Base-by-base conservation (phyloP, 2,113 vertebrate species). In the Channa argus region DNA sequence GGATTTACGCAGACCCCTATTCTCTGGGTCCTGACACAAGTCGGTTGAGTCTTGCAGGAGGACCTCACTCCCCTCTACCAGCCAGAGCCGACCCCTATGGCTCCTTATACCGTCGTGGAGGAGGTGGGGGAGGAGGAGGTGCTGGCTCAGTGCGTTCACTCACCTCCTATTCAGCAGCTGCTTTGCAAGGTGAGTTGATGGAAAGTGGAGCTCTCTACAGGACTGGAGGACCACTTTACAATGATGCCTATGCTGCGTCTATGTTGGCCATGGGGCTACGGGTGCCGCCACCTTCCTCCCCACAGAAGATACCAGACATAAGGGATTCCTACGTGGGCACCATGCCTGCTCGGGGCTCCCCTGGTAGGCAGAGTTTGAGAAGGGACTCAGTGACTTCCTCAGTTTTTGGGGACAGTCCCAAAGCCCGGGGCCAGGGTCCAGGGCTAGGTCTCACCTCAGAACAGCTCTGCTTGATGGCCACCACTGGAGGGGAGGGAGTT, bases 1-100 rank as follows among this genome's bases (percentile, higher is more conserved):
- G 96, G 3, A 93, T 99, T 13, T 99, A 99, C 2, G 96, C 97
- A 0, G 98, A 99, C 39, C 97, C 97, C 8, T 99, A 98, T 49
- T 88, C 95, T 36, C 93, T 98, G 80, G 95, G 97, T 51, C 95
- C 96, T 1, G 92, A 93, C 14, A 88, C 97, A 2, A 94, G 94
- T 0, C 92, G 97, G 34, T 91, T 97, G 55, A 97, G 97, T 85
- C 93, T 98, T 43, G 96, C 96, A 1, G 91, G 86, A 10, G 88
- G 90, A 8, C 88, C 92, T 37, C 92, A 91, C 66, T 92, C 92
- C 3, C 92, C 91, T 8, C 83, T 98, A 88, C 77, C 96, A 80
- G 5, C 95, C 95, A 80, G 95, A 93, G 50, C 88, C 84, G 90
- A 96, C 94, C 95, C 78, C 15, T 96, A 91, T 79, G 95, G 2